Conservation (phyloP, 2,888 invertebrate species). For the Stenurella melanura region DNA sequence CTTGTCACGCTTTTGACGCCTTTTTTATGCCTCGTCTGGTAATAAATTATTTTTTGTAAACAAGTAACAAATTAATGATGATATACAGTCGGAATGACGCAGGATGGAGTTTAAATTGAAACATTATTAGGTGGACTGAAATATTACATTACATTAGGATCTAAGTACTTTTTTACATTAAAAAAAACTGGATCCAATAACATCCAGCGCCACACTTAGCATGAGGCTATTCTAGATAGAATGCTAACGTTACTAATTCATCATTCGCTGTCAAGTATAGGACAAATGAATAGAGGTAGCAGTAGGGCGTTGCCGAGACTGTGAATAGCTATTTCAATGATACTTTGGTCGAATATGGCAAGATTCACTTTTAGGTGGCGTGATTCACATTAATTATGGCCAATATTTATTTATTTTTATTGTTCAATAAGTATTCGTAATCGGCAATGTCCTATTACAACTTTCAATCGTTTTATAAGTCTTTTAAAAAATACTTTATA, state of each 20-base stretch:
- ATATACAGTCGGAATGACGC: slow-evolving; percentile 15
- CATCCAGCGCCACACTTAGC: not conserved
- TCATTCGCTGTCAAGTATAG: not conserved
- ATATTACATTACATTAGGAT: slow-evolving; percentile 9
- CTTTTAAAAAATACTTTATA: too few relatives aligned
- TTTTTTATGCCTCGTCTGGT: slow-evolving; percentile 48
- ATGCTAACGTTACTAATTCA: not conserved
- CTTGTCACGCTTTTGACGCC: slow-evolving; percentile 52
- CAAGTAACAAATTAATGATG: slow-evolving; percentile 41
- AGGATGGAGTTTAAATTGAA: not conserved
- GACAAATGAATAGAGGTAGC: too few relatives aligned
- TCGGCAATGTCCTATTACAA: too few relatives aligned
- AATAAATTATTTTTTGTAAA: slow-evolving; percentile 51
- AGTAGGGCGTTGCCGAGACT: too few relatives aligned
- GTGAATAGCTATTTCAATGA: too few relatives aligned
- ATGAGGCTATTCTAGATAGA: not conserved
- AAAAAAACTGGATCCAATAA: not conserved
- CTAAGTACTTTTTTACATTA: not conserved
- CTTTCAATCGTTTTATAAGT: too few relatives aligned
- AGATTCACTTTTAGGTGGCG: too few relatives aligned
- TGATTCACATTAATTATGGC: too few relatives aligned
- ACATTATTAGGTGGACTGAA: slow-evolving; percentile 22
- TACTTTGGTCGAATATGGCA: too few relatives aligned
- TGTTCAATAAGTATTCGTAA: too few relatives aligned
- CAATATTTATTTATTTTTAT: too few relatives aligned